These are phyloP conservation scores for Caenorhabditis macrosperma DNA, from an alignment of 2,888 invertebrate genomes.

Conservation along the genomic window DNA sequence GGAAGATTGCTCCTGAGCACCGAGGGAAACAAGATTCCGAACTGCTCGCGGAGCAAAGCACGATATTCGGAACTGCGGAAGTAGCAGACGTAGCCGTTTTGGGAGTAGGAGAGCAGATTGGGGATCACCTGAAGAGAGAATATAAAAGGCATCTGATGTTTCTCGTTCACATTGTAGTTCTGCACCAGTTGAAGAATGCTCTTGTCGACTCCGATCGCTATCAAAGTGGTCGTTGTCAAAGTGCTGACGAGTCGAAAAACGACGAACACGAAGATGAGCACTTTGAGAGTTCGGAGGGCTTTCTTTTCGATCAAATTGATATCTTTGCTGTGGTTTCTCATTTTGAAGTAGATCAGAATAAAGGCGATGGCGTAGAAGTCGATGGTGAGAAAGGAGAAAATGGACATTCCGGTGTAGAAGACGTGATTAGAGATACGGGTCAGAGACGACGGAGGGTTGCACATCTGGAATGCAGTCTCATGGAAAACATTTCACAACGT, in stretches of 20 bases:
- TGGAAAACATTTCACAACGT: background rate
- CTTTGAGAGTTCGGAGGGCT: conserved; percentile 33
- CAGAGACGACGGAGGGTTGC: conserved; percentile 35
- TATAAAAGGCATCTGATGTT: too few species aligned
- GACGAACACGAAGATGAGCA: conserved; percentile 37
- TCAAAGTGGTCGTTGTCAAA: conserved; percentile 4
- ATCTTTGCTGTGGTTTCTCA: too few species aligned
- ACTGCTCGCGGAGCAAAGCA: conserved; percentile 16
- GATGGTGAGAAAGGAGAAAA: conserved; percentile 29
- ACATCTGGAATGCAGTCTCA: conserved; percentile 38
- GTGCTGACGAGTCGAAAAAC: conserved; percentile 34
- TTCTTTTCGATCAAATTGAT: conserved; percentile 33
- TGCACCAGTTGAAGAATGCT: conserved; percentile 10
- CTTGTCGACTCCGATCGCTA: conserved; percentile 11
- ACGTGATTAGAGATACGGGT: too few species aligned
- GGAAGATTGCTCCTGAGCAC: too few species aligned
- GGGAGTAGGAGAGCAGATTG: conserved; percentile 28
- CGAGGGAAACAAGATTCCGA: too few species aligned
- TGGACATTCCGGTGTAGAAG: too few species aligned
- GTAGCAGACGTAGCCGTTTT: conserved; percentile 35
- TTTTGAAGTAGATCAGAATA: conserved; percentile 21
- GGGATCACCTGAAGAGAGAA: too few species aligned
- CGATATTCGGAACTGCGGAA: conserved; percentile 39
- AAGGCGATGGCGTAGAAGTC: conserved; percentile 33
- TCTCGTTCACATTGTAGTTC: conserved; percentile 46